These are phyloP conservation scores for Cichlasoma orientale DNA, from an alignment of 2,797 vertebrate genomes.

Conservation along the genomic window DNA sequence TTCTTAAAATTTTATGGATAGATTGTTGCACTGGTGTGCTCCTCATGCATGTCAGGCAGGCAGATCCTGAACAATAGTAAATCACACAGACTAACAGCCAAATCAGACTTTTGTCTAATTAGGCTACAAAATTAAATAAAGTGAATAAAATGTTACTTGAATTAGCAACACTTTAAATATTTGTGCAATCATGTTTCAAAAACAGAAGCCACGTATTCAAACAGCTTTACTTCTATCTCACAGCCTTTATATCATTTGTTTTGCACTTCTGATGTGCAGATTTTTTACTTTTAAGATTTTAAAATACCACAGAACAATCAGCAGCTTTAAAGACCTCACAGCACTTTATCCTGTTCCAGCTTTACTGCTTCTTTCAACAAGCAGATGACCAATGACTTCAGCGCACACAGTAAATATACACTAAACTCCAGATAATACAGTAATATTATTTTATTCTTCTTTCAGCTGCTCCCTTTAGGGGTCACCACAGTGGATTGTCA, in stretches of 20 bases:
- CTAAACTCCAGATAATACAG: not conserved
- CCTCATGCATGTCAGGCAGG: too few species aligned
- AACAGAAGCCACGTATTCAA: not conserved
- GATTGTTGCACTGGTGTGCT: not conserved
- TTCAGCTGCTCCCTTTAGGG: not conserved
- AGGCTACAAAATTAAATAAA: not conserved
- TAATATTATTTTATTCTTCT: not conserved
- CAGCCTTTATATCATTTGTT: not conserved
- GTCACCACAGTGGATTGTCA: too few species aligned
- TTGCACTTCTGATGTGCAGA: not conserved
- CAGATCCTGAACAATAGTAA: not conserved
- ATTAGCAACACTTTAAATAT: not conserved
- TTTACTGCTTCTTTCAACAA: not conserved
- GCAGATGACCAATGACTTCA: fast-evolving
- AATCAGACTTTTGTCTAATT: not conserved
- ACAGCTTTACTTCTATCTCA: not conserved
- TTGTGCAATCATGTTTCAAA: not conserved
- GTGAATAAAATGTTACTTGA: not conserved
- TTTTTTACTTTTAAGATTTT: not conserved
- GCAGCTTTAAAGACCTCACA: not conserved
- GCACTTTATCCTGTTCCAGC: fast-evolving
- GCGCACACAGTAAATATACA: fast-evolving
- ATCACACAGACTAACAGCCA: not conserved
- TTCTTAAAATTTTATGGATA: too few species aligned
- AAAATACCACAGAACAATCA: not conserved